phyloP scores from a whole-genome alignment of 2,888 invertebrate species.

The Cataglyphis albicans region DNA sequence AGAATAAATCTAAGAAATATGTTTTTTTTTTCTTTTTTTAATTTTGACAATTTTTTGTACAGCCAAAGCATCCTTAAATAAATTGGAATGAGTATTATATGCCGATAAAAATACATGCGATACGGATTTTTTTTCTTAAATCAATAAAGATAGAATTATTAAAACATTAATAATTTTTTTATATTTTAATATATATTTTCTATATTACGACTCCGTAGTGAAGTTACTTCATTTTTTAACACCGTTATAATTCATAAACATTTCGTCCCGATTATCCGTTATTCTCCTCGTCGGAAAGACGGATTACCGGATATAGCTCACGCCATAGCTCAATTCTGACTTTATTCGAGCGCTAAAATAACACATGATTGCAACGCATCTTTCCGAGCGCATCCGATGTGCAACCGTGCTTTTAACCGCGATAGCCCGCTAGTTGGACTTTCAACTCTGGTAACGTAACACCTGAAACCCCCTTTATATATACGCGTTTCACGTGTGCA shows the following conservation, averaged over 20 bases:
- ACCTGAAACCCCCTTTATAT: slow-evolving; percentile 66
- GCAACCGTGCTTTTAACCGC: slow-evolving; percentile 61
- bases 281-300: neutral
- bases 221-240: slow-evolving; percentile 5
- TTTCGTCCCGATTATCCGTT: slow-evolving; percentile 13
- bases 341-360: slow-evolving; percentile 21
- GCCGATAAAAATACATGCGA: neutral
- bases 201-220: neutral
- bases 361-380: slow-evolving; percentile 12
- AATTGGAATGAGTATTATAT: neutral
- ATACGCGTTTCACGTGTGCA: slow-evolving; percentile 28
- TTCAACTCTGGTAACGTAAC: slow-evolving; percentile 77
- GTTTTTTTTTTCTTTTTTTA: no score
- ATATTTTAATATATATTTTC: neutral
- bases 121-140: neutral
- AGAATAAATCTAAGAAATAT: no score
- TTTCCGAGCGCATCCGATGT: slow-evolving; percentile 1
- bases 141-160: neutral
- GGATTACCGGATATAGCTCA: slow-evolving; percentile 17
- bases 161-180: neutral
- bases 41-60: no score
- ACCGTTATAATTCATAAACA: neutral
- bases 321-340: neutral
- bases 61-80: neutral
- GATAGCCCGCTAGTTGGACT: slow-evolving; percentile 54